A percentile compares a stretch with the other conserved stretches of the same genome.
Evolutionary conservation across 2,113 vertebrate genomes (phyloP).

Genomic region (Tiliqua scincoides): DNA sequence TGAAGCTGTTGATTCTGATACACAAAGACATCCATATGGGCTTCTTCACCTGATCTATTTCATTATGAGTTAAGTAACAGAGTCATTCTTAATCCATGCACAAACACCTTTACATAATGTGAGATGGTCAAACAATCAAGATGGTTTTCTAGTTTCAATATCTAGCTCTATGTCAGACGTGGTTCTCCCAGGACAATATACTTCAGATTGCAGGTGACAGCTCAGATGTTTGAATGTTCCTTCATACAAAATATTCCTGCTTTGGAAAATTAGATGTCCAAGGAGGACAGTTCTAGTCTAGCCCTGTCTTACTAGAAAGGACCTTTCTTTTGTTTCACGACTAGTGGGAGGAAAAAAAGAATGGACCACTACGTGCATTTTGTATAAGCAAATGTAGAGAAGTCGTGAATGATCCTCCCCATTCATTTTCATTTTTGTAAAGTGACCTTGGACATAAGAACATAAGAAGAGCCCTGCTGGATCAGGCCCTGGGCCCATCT

Average conservation of each 20-base stretch:
- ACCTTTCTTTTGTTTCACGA: too few relatives aligned
- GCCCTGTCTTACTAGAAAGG: background rate
- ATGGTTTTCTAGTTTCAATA: background rate
- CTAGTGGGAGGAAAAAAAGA: too few relatives aligned
- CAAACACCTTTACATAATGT: background rate
- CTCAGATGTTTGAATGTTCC: too few relatives aligned
- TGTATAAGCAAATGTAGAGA: too few relatives aligned
- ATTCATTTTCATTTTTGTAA: too few relatives aligned
- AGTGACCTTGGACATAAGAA: too few relatives aligned
- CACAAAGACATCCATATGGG: constrained; percentile 24
- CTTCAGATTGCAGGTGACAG: background rate
- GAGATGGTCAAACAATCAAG: background rate
- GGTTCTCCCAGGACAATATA: background rate
- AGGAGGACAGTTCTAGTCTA: too few relatives aligned
- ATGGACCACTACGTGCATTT: too few relatives aligned
- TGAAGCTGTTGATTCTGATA: background rate
- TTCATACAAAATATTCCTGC: too few relatives aligned
- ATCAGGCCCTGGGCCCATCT: too few relatives aligned
- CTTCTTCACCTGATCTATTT: constrained; percentile 27
- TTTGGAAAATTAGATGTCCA: background rate
- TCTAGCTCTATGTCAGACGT: background rate
- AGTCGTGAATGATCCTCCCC: too few relatives aligned
- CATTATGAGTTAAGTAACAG: constrained; percentile 2
- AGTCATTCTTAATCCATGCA: constrained; percentile 13
- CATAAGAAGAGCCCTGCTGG: too few relatives aligned